Evolutionary conservation across 2,888 invertebrate species (phyloP).

Genomic region (Gastracanthus pulcherrimus): DNA sequence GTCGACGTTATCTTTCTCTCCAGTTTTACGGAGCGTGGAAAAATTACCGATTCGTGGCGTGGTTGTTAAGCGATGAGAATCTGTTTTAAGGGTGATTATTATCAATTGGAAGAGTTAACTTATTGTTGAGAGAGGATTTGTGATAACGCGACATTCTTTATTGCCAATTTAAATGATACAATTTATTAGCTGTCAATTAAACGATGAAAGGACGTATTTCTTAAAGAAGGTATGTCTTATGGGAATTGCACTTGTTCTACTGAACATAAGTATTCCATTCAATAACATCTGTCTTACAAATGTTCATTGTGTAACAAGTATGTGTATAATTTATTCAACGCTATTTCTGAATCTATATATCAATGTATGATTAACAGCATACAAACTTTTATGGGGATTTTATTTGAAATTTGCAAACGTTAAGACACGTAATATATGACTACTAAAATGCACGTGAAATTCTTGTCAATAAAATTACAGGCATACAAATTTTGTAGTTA

Average conservation of each 20-base stretch:
- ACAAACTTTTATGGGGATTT: background rate
- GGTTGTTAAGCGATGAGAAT: background rate
- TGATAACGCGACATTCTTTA: too few relatives aligned
- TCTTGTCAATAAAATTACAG: conserved; percentile 8
- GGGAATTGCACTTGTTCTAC: background rate
- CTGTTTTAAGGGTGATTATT: background rate
- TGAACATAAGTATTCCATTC: too few relatives aligned
- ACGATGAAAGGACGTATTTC: too few relatives aligned
- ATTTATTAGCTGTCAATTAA: too few relatives aligned
- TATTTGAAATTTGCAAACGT: conserved; percentile 7
- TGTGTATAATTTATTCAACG: background rate
- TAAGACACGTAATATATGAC: background rate
- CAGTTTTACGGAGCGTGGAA: background rate
- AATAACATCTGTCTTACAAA: background rate
- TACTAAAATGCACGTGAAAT: conserved; percentile 7
- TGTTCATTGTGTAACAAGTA: background rate
- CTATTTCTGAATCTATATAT: background rate
- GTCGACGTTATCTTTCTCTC: conserved; percentile 9
- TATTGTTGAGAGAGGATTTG: background rate
- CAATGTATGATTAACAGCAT: background rate
- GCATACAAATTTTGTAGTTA: conserved; percentile 6
- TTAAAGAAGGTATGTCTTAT: background rate
- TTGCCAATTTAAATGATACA: too few relatives aligned
- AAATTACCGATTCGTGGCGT: background rate
- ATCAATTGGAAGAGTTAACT: background rate